Base-by-base conservation (phyloP, 2,888 invertebrate species). In the Phytoseiulus persimilis region DNA sequence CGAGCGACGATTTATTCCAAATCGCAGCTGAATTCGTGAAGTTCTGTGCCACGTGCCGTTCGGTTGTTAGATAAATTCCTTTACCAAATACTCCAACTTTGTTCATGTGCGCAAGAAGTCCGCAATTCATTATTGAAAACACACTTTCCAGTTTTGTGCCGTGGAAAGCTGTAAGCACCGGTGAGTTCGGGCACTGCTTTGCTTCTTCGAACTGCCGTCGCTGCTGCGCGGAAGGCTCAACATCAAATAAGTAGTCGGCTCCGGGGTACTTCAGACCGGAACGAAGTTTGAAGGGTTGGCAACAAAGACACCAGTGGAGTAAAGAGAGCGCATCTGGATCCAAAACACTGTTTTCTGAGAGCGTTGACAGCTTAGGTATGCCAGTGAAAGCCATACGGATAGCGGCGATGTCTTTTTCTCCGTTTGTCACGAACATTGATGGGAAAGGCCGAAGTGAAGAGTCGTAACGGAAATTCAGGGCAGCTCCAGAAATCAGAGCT, bases 61-160 rank as follows among this genome's bases (percentile, higher is more conserved):
- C 87, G 6, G 87, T 87, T 0, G 87, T 87, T 18, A 87, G 33
- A 45, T 87, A 87, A 28, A 31, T 87, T 9, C 87, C 87, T n/a
- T 28, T 39, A 23, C 87, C 87, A 14, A 32, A 87, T 28, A 87
- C 28, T 28, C 39, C 87, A 28, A 33, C 87, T 31, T 87, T 87
- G 87, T 87, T 87, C 87, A 87, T 87, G 87, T 87, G 33, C 33
- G 87, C 33, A n/a, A 87, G 23, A 6, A 87, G 87, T 31, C 87
- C 87, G 87, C 87, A 87, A 23, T 32, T 87, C 39, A 87, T 28
- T 39, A 87, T 87, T 32, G 87, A 87, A 45, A 87, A 87, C 5
- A 87, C 87, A 31, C 45, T 87, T n/a, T 87, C 87, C 5, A 87
- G 32, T 87, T 33, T 87, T 32, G 87, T 87, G 28, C 87, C 87